Base-by-base conservation (phyloP, 2,888 invertebrate genomes). In the Heliconius aoede region DNA sequence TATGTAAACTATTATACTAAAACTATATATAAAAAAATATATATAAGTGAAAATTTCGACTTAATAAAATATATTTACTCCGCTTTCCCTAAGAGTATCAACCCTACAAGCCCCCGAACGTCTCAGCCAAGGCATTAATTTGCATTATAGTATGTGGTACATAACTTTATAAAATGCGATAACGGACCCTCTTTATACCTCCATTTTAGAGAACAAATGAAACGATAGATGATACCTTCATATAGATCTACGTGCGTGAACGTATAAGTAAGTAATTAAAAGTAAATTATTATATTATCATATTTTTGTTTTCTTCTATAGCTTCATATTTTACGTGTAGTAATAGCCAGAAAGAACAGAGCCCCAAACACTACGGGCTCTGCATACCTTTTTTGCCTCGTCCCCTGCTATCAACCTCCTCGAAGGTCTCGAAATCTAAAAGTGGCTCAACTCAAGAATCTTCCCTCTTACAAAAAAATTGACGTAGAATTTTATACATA, bases 111-210 rank as follows among this genome's bases (percentile, higher is more conserved):
- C 30, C 62, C 55, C 79, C 46, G 80, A 85, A 83, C 86, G 85
- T 87, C 90, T 91, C 91, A 86, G 84, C 87, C 86, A 88, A 83
- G 84, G 86, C 89, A 91, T 92, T 91, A 91, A 91, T 91, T 91
- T 91, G 91, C 92, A 92, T 92, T 91, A 92, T 88, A 86, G 85
- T 85, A 83, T 85, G 83, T 86, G 86, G 88, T 90, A 90, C 91
- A 92, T 89, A 90, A 89, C 90, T 91, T 90, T 90, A 91, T 90
- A 92, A 92, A 92, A 91, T 89, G 80, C 73, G 78, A 75, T 80
- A 80, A 80, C 77, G 73, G 77, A 76, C 76, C 62, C n/a, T 11
- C 55, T 73, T 64, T 80, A 73, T 61, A 74, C 64, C 60, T 58
- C 73, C 67, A 73, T 76, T 69, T 65, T 58, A 73, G 61, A 40